These are phyloP conservation scores for Copsychus sechellarum DNA, from an alignment of 2,113 vertebrate species.

Conservation along the genomic window DNA sequence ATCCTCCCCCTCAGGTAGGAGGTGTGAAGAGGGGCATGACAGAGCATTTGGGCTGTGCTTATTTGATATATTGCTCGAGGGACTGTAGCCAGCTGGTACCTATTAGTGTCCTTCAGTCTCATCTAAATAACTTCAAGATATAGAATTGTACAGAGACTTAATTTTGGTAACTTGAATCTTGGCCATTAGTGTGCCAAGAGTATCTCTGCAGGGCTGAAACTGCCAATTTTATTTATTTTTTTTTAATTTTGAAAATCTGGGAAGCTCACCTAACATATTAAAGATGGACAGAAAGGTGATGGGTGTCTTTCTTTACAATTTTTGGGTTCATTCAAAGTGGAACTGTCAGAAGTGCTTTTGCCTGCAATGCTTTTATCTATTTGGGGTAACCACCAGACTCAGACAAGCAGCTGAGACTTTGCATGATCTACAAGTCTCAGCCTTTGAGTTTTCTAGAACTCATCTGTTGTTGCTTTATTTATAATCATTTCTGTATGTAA, in stretches of 20 bases:
- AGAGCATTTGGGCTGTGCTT: background rate
- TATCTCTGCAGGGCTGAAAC: background rate
- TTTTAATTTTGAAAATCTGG: background rate
- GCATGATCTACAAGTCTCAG: background rate
- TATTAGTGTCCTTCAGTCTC: background rate
- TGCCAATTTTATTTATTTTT: no score
- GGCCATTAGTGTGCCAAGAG: background rate
- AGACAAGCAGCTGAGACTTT: background rate
- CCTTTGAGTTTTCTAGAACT: background rate
- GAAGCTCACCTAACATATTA: background rate
- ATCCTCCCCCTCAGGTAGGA: background rate
- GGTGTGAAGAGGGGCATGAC: background rate
- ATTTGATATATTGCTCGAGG: background rate
- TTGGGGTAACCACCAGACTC: background rate
- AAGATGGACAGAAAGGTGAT: background rate
- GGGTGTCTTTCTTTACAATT: rapidly evolving
- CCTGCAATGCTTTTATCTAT: background rate
- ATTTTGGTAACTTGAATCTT: background rate
- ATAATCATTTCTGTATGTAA: background rate
- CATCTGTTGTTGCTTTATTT: background rate
- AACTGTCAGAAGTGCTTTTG: background rate
- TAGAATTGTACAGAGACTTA: background rate
- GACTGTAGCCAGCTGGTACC: background rate
- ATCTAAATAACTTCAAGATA: background rate
- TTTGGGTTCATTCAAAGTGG: background rate